Conservation (phyloP, 2,113 vertebrate genomes). For the Amazona vittata region DNA sequence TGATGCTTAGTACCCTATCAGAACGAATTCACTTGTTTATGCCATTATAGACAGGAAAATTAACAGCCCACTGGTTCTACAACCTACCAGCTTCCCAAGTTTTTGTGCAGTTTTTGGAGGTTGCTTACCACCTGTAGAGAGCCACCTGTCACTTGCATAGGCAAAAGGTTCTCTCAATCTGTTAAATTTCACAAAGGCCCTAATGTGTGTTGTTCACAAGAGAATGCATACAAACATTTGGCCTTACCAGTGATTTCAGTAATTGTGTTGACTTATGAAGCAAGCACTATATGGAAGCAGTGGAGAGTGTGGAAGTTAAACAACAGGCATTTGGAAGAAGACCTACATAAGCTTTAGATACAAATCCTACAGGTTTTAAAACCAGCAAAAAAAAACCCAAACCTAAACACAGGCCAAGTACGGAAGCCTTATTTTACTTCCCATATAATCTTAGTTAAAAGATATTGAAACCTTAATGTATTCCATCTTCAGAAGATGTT, state of each 20-base stretch:
- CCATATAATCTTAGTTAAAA: neutral
- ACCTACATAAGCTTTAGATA: neutral
- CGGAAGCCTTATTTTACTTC: neutral
- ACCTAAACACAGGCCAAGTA: neutral
- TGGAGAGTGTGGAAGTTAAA: neutral
- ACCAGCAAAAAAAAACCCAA: neutral
- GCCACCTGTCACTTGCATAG: neutral
- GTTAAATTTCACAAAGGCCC: neutral
- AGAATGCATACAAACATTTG: neutral
- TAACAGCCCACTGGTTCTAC: neutral
- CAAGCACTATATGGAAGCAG: neutral
- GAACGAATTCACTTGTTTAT: neutral
- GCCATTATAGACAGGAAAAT: neutral
- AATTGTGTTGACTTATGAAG: neutral
- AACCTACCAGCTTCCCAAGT: neutral
- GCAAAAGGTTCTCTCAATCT: neutral
- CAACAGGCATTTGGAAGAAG: neutral
- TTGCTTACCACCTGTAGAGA: neutral
- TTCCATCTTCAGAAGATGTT: slow-evolving; percentile 91
- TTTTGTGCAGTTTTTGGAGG: neutral
- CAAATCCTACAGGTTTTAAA: neutral
- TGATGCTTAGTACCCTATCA: neutral
- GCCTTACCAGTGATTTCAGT: neutral
- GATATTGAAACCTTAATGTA: slow-evolving; percentile 83
- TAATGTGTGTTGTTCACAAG: neutral